Percentiles rank a stretch among this genome's conserved stretches.
Evolutionary conservation across 2,797 vertebrate species (phyloP).

Genomic region (Sebastes minor): DNA sequence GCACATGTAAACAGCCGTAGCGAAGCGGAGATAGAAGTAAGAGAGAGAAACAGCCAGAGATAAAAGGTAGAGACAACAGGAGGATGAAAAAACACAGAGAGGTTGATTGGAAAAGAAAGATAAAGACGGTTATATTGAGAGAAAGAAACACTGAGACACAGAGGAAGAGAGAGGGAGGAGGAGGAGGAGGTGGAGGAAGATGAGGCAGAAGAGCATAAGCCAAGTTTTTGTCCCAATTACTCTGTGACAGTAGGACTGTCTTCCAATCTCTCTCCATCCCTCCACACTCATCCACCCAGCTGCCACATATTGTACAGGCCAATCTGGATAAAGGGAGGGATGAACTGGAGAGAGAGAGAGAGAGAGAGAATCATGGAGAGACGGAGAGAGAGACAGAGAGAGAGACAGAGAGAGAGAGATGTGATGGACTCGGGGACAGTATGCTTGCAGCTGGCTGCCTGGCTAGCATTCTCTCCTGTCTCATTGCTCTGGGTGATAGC

Average conservation of each 20-base stretch:
- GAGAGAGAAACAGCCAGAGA: conserved; percentile 2
- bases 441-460: conserved; percentile 68
- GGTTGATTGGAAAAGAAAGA: conserved; percentile 49
- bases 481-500: conserved; percentile 80
- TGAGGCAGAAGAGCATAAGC: conserved; percentile 59
- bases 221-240: conserved; percentile 79
- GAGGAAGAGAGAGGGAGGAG: conserved; percentile 7
- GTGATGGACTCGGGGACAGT: conserved; percentile 72
- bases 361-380: conserved; percentile 4
- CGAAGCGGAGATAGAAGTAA: conserved; percentile 4
- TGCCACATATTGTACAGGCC: conserved; percentile 74
- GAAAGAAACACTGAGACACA: conserved; percentile 38
- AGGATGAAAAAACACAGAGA: conserved; percentile 2
- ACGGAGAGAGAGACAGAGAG: conserved; percentile 18
- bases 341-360: conserved; percentile 60
- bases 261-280: conserved; percentile 72
- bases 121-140: conserved; percentile 38
- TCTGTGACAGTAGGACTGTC: conserved; percentile 75
- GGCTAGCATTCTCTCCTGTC: conserved; percentile 71
- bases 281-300: conserved; percentile 70
- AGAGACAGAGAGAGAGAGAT: conserved; percentile 31
- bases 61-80: conserved; percentile 24
- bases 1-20: conserved; percentile 11
- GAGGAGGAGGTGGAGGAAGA: background rate
- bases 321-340: conserved; percentile 71